Base-by-base conservation (phyloP, 1,140 invertebrate species). In the Temnothorax longispinosus region DNA sequence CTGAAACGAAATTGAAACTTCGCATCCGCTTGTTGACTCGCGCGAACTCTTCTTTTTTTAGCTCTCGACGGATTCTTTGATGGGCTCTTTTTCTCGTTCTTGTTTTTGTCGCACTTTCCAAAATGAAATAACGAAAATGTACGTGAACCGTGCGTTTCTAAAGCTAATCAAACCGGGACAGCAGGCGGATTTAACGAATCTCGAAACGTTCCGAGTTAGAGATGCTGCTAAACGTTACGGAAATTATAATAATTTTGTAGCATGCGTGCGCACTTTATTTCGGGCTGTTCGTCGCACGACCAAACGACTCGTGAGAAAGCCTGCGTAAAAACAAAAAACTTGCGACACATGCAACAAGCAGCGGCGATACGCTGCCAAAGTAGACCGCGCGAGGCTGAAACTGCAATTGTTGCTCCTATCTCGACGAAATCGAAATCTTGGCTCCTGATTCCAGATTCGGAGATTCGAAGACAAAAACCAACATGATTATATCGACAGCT, bases 201-300 rank as follows among this genome's bases (percentile, higher is more conserved):
- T 10, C 4, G 52, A 76, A 76, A 75, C 6, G 10, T 35, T 35
- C 6, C 52, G 18, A 38, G 58, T 15, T 3, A n/a, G 11, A 56
- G n/a, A 41, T 8, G 27, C 2, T 32, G 47, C 21, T 44, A 10
- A 71, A n/a, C 18, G 38, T 13, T 21, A 52, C 1, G 27, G 32
- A 35, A 27, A 27, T 27, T 54, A 74, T 35, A 69, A 21, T 58
- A 58, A 65, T 38, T n/a, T 38, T n/a, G 15, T 8, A 6, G 47
- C 67, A 32, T 74, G 60, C 54, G 18, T 75, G 69, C n/a, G n/a
- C 32, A 11, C 52, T 69, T 47, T 38, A 75, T 74, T 87, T 88
- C 35, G 67, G 35, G 18, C 54, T 18, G 13, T 74, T 13, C 47
- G 64, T 86, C 27, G 27, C n/a, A 54, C 35, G 60, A 56, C 52